Evolutionary conservation across 2,113 vertebrate species (phyloP), one percentile per base, ranked within the genome.

Genomic region (Leptodactylus fuscus): DNA sequence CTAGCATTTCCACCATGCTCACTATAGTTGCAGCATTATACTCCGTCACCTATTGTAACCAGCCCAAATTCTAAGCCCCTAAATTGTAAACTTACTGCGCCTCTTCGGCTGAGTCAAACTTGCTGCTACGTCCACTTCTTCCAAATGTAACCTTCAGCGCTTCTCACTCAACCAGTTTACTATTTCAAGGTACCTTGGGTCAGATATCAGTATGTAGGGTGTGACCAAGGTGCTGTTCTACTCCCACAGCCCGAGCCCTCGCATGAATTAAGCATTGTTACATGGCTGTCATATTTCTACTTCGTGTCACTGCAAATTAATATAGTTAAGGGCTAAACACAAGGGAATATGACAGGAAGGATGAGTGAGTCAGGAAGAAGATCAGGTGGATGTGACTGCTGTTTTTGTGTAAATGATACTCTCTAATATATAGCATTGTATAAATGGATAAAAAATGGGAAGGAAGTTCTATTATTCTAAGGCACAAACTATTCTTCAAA

Each of bases 231-330:
- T 51, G 48, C 48, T 80, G 15, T 36, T 69, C 75, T 79, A 69
- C 83, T 80, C 76, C 76, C 83, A 79, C 75, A 44, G 38, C 44
- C 53, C 20, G 11, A 22, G 73, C 62, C 62, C n/a, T 36, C 4
- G 11, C 41, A 78, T 85, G 83, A 78, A 85, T 85, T 65, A 78
- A 8, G 18, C 60, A 51, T 85, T 85, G 83, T 85, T 78, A 69
- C 15, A 85, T 65, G 41, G 27, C 75, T 49, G 2, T n/a, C 29
- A 82, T 58, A 73, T 22, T 82, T 53, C 34, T 79, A 13, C 18
- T 15, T 22, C 44, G 77, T 80, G 77, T 27, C 77, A 80, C 53
- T 27, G 32, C 36, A 41, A 60, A 41, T 80, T 38, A 24, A 38
- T 60, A 34, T 60, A 58, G 9, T 41, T 44, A 46, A 27, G 53